Conservation (phyloP, 2,888 invertebrate genomes). For the Chalcis sispes region DNA sequence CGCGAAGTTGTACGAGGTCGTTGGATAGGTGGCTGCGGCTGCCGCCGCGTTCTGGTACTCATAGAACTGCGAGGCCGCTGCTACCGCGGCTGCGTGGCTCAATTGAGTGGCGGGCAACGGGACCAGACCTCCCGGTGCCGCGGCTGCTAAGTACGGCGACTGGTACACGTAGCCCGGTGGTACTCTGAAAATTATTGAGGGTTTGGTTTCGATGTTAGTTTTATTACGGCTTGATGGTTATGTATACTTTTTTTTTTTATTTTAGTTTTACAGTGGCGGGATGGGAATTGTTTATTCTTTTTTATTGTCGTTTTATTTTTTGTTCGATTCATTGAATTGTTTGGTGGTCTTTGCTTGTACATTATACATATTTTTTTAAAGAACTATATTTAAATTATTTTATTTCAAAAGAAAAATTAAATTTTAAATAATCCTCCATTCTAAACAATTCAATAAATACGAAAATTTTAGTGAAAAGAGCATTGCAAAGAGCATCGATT, state of each 20-base stretch:
- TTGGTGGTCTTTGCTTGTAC: neutral
- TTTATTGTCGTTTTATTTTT: neutral
- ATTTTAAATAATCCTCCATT: slow-evolving; percentile 7
- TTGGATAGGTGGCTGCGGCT: slow-evolving; percentile 84
- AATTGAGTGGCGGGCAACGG: slow-evolving; percentile 80
- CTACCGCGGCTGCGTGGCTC: slow-evolving; percentile 86
- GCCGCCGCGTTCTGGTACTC: slow-evolving; percentile 87
- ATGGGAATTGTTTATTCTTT: slow-evolving; percentile 9
- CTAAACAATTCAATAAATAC: slow-evolving; percentile 43
- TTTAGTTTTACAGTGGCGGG: slow-evolving; percentile 12
- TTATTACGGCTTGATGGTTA: neutral
- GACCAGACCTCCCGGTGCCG: slow-evolving; percentile 83
- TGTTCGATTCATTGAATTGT: slow-evolving; percentile 28
- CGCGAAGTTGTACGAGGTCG: slow-evolving; percentile 64
- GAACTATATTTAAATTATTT: neutral
- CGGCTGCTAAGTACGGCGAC: slow-evolving; percentile 82
- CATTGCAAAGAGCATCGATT: slow-evolving; percentile 53
- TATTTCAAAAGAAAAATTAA: neutral
- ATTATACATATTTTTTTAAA: neutral
- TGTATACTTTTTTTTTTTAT: slow-evolving; percentile 28
- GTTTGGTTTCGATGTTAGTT: neutral
- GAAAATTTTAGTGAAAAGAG: slow-evolving; percentile 55
- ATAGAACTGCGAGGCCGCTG: slow-evolving; percentile 89
- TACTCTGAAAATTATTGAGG: slow-evolving; percentile 78
- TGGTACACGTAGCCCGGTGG: slow-evolving; percentile 88